Evolutionary conservation across 2,113 vertebrate species (phyloP).

Genomic region (Petrocephalus zakoni): DNA sequence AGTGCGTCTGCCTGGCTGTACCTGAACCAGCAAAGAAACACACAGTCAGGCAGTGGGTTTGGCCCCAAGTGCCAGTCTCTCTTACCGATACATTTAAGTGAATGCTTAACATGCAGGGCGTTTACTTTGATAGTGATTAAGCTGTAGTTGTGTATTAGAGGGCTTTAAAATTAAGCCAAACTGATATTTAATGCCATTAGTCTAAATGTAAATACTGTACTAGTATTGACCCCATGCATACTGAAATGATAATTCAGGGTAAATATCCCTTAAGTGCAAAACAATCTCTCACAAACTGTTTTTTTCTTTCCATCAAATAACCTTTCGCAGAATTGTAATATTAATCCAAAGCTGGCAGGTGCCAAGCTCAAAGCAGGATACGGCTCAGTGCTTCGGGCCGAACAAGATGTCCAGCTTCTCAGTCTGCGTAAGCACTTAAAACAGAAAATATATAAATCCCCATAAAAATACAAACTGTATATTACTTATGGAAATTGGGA

Average conservation of each 20-base stretch:
- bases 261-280: background rate
- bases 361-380: background rate
- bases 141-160: background rate
- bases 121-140: background rate
- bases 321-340: background rate
- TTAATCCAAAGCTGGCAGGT: background rate
- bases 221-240: background rate
- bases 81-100: background rate
- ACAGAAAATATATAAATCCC: no score
- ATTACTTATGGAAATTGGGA: background rate
- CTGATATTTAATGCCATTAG: background rate
- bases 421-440: background rate
- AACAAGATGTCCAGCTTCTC: background rate
- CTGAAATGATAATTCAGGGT: background rate
- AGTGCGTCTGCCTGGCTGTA: slow-evolving; percentile 98
- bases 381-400: background rate
- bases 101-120: background rate
- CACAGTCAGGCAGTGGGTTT: no score
- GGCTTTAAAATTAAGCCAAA: background rate
- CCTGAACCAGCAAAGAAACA: slow-evolving; percentile 56
- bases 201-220: background rate
- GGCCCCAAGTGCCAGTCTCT: background rate
- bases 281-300: background rate
- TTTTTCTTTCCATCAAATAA: no score
- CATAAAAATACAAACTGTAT: no score